These are phyloP conservation scores for Rousettus leschenaultii DNA, from an alignment of 2,113 vertebrate species.

Conservation along the genomic window DNA sequence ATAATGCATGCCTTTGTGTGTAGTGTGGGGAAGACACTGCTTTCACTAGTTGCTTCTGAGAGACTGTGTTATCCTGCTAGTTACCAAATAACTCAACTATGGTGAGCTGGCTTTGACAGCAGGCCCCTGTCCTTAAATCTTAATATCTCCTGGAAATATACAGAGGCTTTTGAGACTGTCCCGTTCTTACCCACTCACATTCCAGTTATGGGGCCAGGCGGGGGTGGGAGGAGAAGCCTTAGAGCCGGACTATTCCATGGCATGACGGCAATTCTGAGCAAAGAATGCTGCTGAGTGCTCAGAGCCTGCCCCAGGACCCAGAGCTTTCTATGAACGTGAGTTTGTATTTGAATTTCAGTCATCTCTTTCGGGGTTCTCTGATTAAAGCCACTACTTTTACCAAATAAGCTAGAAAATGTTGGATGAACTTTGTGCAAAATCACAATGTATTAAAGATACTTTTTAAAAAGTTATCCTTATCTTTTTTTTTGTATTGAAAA, in stretches of 20 bases:
- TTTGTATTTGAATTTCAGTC: background rate
- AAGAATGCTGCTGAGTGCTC: slow-evolving; percentile 22
- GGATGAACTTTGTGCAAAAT: background rate
- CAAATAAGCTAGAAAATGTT: background rate
- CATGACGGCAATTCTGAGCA: background rate
- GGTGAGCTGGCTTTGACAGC: background rate
- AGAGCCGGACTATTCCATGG: background rate
- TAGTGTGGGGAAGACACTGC: background rate
- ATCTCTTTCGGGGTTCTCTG: background rate
- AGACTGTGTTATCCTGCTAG: background rate
- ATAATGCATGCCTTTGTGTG: background rate
- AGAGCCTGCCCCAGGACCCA: background rate
- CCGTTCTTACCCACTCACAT: slow-evolving; percentile 52
- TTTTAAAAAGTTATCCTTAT: background rate
- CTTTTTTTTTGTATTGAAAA: background rate
- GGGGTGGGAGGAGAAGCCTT: slow-evolving; percentile 34
- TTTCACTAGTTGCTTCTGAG: background rate
- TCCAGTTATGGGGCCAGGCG: background rate
- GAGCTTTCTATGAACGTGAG: background rate
- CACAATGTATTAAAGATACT: background rate
- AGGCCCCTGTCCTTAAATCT: background rate
- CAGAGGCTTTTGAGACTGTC: background rate
- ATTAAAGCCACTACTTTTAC: background rate
- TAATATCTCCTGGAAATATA: background rate
- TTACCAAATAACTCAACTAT: background rate